These are phyloP conservation scores for Drosophila parvula DNA, from an alignment of 1,140 invertebrate species.

Conservation along the genomic window DNA sequence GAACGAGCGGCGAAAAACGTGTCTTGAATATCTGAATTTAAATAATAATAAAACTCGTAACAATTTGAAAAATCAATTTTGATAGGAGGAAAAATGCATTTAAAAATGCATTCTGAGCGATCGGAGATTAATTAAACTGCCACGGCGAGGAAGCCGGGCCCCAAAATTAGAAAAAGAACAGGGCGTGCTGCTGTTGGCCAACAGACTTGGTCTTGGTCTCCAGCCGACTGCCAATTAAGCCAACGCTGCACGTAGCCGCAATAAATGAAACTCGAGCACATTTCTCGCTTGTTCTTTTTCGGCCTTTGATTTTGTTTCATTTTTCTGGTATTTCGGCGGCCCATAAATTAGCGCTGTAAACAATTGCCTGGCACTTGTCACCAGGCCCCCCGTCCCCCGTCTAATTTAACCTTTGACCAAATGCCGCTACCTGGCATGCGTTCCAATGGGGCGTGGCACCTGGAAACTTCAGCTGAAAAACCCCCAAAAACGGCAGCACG, in stretches of 20 bases:
- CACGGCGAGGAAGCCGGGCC: slow-evolving; percentile 51
- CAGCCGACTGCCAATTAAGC: slow-evolving; percentile 72
- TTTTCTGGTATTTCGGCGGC: slow-evolving; percentile 33
- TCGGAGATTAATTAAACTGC: slow-evolving; percentile 76
- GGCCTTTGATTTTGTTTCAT: slow-evolving; percentile 25
- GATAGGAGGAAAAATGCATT: slow-evolving; percentile 51
- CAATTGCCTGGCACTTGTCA: slow-evolving; percentile 79
- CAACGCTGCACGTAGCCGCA: slow-evolving; percentile 53
- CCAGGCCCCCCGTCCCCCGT: slow-evolving; percentile 53
- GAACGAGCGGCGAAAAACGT: slow-evolving; percentile 63
- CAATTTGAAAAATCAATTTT: slow-evolving; percentile 32
- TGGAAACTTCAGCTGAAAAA: slow-evolving; percentile 26
- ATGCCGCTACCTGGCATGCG: slow-evolving; percentile 74
- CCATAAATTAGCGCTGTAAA: slow-evolving; percentile 76
- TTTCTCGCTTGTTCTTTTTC: slow-evolving; percentile 35
- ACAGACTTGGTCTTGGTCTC: slow-evolving; percentile 1
- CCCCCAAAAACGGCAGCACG: slow-evolving; percentile 52
- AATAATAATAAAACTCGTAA: slow-evolving; percentile 58
- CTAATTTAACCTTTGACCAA: slow-evolving; percentile 81
- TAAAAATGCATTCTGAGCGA: slow-evolving; percentile 66
- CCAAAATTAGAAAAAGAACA: slow-evolving; percentile 61
- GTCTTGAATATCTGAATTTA: slow-evolving; percentile 65
- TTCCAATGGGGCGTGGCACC: slow-evolving; percentile 43
- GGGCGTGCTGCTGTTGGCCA: slow-evolving; percentile 57
- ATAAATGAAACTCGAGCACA: slow-evolving; percentile 62